phyloP scores from a whole-genome alignment of 2,888 invertebrate genomes.

The Coenonympha arcania region DNA sequence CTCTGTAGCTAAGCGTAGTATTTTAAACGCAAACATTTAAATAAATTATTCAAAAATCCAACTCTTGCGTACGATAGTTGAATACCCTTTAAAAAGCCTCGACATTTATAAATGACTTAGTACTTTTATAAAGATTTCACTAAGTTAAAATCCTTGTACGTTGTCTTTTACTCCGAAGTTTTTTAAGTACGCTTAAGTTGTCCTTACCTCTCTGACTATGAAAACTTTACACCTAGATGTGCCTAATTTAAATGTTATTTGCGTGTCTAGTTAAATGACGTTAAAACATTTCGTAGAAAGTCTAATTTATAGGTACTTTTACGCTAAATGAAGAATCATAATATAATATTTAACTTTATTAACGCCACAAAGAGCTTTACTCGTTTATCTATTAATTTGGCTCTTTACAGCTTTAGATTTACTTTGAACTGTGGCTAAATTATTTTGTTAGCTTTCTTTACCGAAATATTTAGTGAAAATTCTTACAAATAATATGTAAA shows the following conservation, averaged over 20 bases:
- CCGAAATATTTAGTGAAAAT: too few species aligned
- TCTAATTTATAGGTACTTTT: neutral
- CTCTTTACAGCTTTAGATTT: too few species aligned
- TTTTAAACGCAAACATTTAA: too few species aligned
- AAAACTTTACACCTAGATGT: neutral
- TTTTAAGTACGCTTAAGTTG: neutral
- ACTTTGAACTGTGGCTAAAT: too few species aligned
- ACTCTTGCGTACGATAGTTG: too few species aligned
- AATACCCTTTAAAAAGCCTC: neutral
- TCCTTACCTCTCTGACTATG: neutral
- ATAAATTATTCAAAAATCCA: too few species aligned
- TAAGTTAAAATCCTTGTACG: constrained; percentile 8
- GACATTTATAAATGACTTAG: constrained; percentile 9
- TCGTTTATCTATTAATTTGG: too few species aligned
- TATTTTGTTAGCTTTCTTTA: too few species aligned
- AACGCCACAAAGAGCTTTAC: too few species aligned
- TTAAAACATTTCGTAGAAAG: neutral
- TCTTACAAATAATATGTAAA: too few species aligned
- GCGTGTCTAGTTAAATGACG: neutral
- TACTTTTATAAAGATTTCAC: constrained; percentile 5
- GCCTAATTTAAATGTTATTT: neutral
- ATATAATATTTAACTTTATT: neutral
- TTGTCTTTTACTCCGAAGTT: neutral
- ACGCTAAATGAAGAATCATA: neutral
- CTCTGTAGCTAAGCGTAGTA: too few species aligned